phyloP scores from a whole-genome alignment of 2,888 invertebrate species.

The Ormyrus pomaceus region DNA sequence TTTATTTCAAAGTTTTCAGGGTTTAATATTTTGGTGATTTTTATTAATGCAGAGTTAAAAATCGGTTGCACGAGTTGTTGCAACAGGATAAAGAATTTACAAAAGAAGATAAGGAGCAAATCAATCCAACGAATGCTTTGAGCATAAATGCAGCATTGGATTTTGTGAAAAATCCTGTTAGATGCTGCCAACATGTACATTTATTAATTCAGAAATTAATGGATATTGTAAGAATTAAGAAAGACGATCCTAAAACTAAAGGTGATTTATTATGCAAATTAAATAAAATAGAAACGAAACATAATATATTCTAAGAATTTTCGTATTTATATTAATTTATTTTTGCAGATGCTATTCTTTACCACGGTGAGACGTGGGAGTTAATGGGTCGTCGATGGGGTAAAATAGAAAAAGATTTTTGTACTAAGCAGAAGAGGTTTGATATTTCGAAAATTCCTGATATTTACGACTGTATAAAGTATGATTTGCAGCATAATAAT shows the following conservation, averaged over 20 bases:
- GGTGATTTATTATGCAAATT: constrained; percentile 74
- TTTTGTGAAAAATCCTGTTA: constrained; percentile 96
- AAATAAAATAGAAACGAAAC: no score
- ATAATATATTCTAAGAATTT: background rate
- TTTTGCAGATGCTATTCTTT: constrained; percentile 88
- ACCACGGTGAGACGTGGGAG: constrained; percentile 99
- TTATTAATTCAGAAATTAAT: constrained; percentile 90
- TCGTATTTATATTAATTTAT: constrained; percentile 13
- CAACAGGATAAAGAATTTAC: constrained; percentile 93
- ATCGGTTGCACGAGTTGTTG: constrained; percentile 94
- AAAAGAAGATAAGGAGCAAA: constrained; percentile 87
- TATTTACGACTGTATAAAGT: constrained; percentile 99
- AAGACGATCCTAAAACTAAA: constrained; percentile 93
- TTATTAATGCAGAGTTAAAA: constrained; percentile 87
- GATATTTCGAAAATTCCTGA: constrained; percentile 99
- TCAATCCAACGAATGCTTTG: constrained; percentile 94
- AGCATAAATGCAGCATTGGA: constrained; percentile 94
- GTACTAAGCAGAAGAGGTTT: constrained; percentile 92
- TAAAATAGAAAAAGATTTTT: constrained; percentile 98
- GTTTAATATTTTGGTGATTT: background rate
- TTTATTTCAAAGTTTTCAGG: no score
- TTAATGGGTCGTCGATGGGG: constrained; percentile 98
- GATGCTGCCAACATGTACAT: constrained; percentile 94
- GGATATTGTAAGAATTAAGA: constrained; percentile 89
- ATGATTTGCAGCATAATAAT: constrained; percentile 98